Evolutionary conservation across 2,113 vertebrate species (phyloP).

Genomic region (Chunga burmeisteri): DNA sequence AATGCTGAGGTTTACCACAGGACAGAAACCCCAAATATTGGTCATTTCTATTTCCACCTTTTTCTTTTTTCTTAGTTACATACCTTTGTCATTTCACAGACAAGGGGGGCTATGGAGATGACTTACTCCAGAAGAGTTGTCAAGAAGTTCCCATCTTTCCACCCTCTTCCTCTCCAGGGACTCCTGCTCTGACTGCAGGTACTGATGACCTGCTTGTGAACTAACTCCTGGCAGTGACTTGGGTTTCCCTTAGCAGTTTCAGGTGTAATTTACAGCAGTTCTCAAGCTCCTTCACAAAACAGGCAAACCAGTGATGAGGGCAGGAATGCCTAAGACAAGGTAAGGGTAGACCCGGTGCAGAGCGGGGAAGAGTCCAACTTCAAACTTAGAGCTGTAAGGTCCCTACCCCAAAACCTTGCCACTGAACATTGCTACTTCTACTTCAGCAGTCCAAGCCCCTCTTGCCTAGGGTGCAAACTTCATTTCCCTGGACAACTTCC

Average conservation of each 20-base stretch:
- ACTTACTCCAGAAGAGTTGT: not conserved
- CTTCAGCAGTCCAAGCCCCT: not conserved
- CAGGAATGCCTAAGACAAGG: not conserved
- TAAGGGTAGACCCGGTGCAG: rapidly evolving
- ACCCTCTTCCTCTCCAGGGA: not conserved
- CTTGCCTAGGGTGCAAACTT: not conserved
- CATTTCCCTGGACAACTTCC: not conserved
- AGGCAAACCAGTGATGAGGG: not conserved
- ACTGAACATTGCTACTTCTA: not conserved
- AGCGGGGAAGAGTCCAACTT: not conserved
- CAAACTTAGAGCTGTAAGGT: not conserved
- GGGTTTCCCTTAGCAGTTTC: not conserved
- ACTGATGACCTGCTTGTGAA: not conserved
- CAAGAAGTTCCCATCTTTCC: not conserved
- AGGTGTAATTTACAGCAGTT: not conserved
- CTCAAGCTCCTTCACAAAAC: not conserved
- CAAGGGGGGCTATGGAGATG: not conserved
- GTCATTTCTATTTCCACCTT: not conserved
- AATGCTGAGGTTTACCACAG: not conserved
- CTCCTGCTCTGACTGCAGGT: not conserved
- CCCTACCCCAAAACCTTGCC: not conserved
- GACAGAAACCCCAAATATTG: not conserved
- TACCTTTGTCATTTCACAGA: not conserved
- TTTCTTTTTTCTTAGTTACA: not conserved
- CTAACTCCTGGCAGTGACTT: not conserved